These are phyloP conservation scores for Xerus inauris DNA, from an alignment of 2,113 vertebrate species.

Conservation along the genomic window DNA sequence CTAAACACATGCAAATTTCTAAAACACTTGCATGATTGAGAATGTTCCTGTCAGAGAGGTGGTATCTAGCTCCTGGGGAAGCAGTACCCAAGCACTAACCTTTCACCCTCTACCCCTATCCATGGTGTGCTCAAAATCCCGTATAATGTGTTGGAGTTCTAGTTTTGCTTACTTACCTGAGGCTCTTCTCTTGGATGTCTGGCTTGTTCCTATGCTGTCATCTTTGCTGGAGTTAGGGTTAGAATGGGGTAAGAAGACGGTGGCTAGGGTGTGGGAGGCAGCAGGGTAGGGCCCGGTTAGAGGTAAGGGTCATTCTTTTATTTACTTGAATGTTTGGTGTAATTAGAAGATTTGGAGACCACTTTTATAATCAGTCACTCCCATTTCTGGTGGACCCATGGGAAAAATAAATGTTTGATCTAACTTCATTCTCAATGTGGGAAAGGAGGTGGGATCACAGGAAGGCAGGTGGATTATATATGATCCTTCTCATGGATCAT, in stretches of 20 bases:
- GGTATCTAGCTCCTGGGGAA: background rate
- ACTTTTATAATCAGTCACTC: background rate
- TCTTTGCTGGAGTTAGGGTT: background rate
- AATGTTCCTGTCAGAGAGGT: background rate
- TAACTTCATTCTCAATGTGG: conserved; percentile 24
- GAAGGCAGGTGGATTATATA: background rate
- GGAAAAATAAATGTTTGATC: background rate
- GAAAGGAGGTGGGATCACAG: background rate
- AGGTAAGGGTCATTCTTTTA: background rate
- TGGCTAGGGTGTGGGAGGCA: background rate
- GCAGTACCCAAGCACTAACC: background rate
- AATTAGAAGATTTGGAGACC: conserved; percentile 13
- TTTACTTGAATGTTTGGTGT: background rate
- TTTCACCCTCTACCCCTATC: background rate
- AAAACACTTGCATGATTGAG: background rate
- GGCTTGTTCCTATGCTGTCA: background rate
- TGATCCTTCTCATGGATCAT: background rate
- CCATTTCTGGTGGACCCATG: background rate
- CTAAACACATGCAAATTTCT: background rate
- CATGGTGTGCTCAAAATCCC: background rate
- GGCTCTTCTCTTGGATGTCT: background rate
- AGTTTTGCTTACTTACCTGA: background rate
- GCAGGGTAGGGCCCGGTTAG: background rate
- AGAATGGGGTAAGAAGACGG: background rate
- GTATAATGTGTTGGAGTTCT: background rate